A percentile compares a stretch with the other conserved stretches of the same genome.
Evolutionary conservation across 2,888 invertebrate species (phyloP).

Genomic region (Suillia variegata): DNA sequence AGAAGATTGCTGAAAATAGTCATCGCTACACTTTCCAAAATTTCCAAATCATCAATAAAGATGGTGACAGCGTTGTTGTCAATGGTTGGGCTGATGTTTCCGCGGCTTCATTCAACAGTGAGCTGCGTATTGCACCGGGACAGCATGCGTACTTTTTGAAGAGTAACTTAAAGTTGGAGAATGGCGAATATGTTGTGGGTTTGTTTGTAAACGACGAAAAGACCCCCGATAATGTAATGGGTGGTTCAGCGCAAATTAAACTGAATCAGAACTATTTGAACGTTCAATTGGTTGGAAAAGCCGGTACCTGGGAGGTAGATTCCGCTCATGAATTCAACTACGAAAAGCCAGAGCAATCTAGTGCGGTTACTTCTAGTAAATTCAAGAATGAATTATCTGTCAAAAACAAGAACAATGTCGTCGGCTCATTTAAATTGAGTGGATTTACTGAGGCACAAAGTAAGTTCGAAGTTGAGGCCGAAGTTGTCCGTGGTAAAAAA

Average conservation of each 20-base stretch:
- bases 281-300: constrained; percentile 37
- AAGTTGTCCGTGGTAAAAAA: constrained; percentile 66
- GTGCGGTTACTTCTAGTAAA: constrained; percentile 27
- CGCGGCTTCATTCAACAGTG: constrained; percentile 33
- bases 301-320: constrained; percentile 33
- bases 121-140: constrained; percentile 41
- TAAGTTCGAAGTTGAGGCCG: constrained; percentile 63
- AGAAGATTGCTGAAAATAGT: constrained; percentile 35
- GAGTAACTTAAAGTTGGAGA: constrained; percentile 40
- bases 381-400: constrained; percentile 37
- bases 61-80: constrained; percentile 38
- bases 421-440: constrained; percentile 60
- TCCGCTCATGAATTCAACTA: constrained; percentile 34
- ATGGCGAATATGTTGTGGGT: constrained; percentile 40
- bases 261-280: constrained; percentile 30
- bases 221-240: constrained; percentile 40
- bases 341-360: constrained; percentile 27
- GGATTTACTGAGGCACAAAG: constrained; percentile 48
- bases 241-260: constrained; percentile 38
- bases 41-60: constrained; percentile 43
- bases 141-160: constrained; percentile 41
- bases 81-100: constrained; percentile 52
- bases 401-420: constrained; percentile 32
- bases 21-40: constrained; percentile 50
- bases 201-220: constrained; percentile 46